Evolutionary conservation across 2,888 invertebrate species (phyloP), one percentile per base, ranked within the genome.

Genomic region (Temnothorax unifasciatus): DNA sequence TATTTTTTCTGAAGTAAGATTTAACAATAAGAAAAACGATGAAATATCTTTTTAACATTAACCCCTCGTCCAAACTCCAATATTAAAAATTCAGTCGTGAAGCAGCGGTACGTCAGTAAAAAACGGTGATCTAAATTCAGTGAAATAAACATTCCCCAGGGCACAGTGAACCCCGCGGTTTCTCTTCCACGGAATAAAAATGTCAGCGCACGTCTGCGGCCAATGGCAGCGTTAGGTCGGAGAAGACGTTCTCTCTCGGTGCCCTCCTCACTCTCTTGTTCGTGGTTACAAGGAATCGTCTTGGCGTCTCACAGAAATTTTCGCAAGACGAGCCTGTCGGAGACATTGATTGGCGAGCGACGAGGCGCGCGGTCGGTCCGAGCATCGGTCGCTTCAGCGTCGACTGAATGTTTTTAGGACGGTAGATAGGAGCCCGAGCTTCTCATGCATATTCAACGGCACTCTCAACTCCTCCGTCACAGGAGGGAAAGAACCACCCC

Each of bases 391-490:
- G 91, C 90, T 89, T 88, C 86, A 71, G 77, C 85, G 90, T 90
- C 91, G 92, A 85, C 86, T 89, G 89, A 92, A 95, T 95, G 95
- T 95, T 95, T 95, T 95, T 94, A 94, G 95, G 94, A 94, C 92
- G 94, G 94, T 92, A 92, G 93, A 93, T 94, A 95, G 93, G 93
- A 92, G 91, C 91, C 92, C 90, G 92, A 92, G 93, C 74, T 79
- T 63, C 93, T 95, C 94, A 94, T 95, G 95, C 95, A 95, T 95
- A 95, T 95, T 94, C 95, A 95, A 94, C 94, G 93, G 94, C 93
- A 95, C 94, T 94, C 94, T 94, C 94, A 93, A 94, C 94, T 94
- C 94, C 94, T 94, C 94, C 95, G 94, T 94, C 94, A 94, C 94
- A 90, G 93, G 94, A 94, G 94, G 94, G 94, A 95, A 94, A 94